phyloP scores from a whole-genome alignment of 2,888 invertebrate genomes.

The Aelia acuminata region DNA sequence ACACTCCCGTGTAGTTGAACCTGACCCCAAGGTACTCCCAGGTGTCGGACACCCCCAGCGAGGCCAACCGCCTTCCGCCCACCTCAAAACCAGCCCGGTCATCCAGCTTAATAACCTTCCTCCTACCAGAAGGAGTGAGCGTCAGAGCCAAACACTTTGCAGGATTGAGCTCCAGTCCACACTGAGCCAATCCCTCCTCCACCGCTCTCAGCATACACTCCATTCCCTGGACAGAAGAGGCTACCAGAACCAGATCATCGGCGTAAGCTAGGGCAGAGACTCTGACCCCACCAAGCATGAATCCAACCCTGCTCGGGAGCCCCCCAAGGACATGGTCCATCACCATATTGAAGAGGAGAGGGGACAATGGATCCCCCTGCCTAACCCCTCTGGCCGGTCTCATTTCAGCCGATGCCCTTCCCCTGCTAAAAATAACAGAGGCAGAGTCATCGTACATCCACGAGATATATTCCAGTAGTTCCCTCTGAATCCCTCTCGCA shows the following conservation, averaged over 20 bases:
- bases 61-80: too few relatives aligned
- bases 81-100: too few relatives aligned
- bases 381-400: constrained; percentile 68
- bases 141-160: not conserved
- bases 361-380: constrained; percentile 70
- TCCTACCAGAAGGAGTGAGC: not conserved
- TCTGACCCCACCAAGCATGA: not conserved
- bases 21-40: too few relatives aligned
- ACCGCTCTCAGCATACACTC: not conserved
- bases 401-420: constrained; percentile 7
- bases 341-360: constrained; percentile 68
- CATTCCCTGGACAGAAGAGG: not conserved
- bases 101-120: not conserved
- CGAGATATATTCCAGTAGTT: constrained; percentile 67
- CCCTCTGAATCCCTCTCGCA: constrained; percentile 67
- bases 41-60: too few relatives aligned
- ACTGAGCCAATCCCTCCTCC: not conserved
- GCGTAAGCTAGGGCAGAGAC: constrained; percentile 69
- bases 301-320: constrained; percentile 55
- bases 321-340: constrained; percentile 62
- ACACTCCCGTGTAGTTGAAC: too few relatives aligned
- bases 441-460: not conserved
- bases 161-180: constrained; percentile 20
- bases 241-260: constrained; percentile 68
- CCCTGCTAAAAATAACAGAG: constrained; percentile 11